phyloP scores from a whole-genome alignment of 1,140 invertebrate species.

The Homalodisca vitripennis region DNA sequence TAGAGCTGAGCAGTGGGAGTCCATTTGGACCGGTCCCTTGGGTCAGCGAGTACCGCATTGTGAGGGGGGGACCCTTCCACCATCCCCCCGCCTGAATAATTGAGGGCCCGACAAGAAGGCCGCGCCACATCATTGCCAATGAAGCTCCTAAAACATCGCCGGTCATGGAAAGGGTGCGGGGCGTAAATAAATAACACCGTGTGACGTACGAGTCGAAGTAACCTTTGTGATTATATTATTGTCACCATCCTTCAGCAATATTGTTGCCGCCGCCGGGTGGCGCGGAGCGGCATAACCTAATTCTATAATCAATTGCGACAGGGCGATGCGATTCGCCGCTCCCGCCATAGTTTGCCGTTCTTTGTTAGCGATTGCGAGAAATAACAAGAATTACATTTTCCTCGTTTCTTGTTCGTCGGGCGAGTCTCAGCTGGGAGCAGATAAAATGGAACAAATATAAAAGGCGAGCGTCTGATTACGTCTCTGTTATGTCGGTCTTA shows the following conservation, averaged over 20 bases:
- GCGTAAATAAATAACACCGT: conserved; percentile 12
- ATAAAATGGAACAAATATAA: too few species aligned
- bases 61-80: not conserved
- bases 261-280: not conserved
- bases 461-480: too few species aligned
- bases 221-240: conserved; percentile 13
- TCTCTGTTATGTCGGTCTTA: too few species aligned
- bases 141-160: not conserved
- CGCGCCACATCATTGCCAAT: conserved; percentile 21
- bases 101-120: conserved; percentile 1
- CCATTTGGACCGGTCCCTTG: conserved; percentile 14
- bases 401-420: too few species aligned
- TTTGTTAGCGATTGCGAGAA: too few species aligned
- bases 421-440: too few species aligned
- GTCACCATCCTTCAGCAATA: not conserved
- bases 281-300: not conserved
- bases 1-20: conserved; percentile 1
- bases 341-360: too few species aligned
- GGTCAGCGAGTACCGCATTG: not conserved
- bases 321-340: too few species aligned
- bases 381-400: too few species aligned
- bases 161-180: conserved; percentile 18
- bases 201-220: not conserved
- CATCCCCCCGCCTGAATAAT: conserved; percentile 21
- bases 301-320: not conserved